phyloP scores from a whole-genome alignment of 1,140 invertebrate species.

The Papilio helenus region DNA sequence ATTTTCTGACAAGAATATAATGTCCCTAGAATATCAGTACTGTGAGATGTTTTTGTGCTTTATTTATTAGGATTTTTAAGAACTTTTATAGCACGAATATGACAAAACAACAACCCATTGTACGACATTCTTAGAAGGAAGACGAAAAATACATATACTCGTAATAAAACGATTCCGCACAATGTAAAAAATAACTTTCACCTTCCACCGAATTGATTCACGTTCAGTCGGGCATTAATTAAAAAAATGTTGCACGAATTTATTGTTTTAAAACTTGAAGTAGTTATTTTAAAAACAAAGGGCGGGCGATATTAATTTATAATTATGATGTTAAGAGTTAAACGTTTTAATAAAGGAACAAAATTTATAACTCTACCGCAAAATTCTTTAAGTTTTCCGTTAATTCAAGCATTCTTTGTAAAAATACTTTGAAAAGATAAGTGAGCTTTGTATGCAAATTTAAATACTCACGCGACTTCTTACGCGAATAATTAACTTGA shows the following conservation, averaged over 20 bases:
- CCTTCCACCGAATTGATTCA: too few relatives aligned
- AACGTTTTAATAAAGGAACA: background rate
- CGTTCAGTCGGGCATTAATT: too few relatives aligned
- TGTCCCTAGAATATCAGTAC: background rate
- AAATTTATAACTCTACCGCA: background rate
- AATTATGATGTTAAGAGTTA: background rate
- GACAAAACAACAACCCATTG: too few relatives aligned
- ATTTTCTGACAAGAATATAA: background rate
- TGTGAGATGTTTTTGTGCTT: too few relatives aligned
- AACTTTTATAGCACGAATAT: too few relatives aligned
- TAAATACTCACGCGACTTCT: conserved; percentile 20
- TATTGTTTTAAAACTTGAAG: background rate
- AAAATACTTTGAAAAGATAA: conserved; percentile 28
- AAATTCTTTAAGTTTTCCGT: conserved; percentile 30
- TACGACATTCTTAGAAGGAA: too few relatives aligned
- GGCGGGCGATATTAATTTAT: background rate
- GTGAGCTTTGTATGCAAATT: conserved; percentile 22
- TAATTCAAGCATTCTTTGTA: conserved; percentile 46
- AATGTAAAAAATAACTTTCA: too few relatives aligned
- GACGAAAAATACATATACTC: too few relatives aligned
- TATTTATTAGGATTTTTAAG: too few relatives aligned
- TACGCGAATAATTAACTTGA: conserved; percentile 1
- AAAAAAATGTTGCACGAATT: background rate
- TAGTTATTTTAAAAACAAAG: background rate
- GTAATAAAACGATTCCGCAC: too few relatives aligned